phyloP scores from a whole-genome alignment of 2,888 invertebrate genomes.

The Ophioninae sp. region DNA sequence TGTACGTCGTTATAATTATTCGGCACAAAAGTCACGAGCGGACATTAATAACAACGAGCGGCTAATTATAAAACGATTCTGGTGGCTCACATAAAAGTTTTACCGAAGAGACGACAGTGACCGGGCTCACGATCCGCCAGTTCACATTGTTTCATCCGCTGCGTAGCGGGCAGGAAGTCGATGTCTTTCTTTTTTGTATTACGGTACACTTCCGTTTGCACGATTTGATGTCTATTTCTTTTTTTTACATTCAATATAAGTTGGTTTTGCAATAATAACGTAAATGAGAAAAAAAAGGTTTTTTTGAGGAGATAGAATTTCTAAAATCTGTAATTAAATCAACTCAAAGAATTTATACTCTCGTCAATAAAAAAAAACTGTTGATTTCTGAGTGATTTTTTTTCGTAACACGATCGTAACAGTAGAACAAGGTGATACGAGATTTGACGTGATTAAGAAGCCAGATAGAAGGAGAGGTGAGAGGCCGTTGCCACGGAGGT shows the following conservation, averaged over 20 bases:
- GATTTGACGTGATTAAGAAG: constrained; percentile 53
- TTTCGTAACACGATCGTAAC: constrained; percentile 14
- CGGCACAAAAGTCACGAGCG: neutral
- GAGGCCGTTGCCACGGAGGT: constrained; percentile 66
- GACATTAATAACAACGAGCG: constrained; percentile 37
- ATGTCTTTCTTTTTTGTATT: constrained; percentile 74
- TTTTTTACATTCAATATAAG: constrained; percentile 56
- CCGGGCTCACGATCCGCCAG: constrained; percentile 24
- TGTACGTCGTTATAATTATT: constrained; percentile 27
- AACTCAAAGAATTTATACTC: no score
- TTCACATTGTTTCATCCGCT: constrained; percentile 74
- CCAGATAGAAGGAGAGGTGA: constrained; percentile 16
- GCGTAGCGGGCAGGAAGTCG: constrained; percentile 72
- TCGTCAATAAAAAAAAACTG: no score
- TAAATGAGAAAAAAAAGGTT: neutral
- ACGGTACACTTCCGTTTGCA: constrained; percentile 75
- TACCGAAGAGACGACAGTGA: constrained; percentile 20
- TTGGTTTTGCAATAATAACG: neutral
- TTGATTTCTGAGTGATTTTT: no score
- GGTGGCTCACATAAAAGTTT: constrained; percentile 9
- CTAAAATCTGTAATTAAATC: no score
- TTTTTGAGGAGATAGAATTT: no score
- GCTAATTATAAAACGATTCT: constrained; percentile 52
- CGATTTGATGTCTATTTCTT: constrained; percentile 56
- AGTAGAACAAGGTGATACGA: constrained; percentile 48